A percentile compares a stretch with the other conserved stretches of the same genome.
These are phyloP conservation scores for Zophobas morio DNA, from an alignment of 1,140 invertebrate genomes.

Conservation along the genomic window DNA sequence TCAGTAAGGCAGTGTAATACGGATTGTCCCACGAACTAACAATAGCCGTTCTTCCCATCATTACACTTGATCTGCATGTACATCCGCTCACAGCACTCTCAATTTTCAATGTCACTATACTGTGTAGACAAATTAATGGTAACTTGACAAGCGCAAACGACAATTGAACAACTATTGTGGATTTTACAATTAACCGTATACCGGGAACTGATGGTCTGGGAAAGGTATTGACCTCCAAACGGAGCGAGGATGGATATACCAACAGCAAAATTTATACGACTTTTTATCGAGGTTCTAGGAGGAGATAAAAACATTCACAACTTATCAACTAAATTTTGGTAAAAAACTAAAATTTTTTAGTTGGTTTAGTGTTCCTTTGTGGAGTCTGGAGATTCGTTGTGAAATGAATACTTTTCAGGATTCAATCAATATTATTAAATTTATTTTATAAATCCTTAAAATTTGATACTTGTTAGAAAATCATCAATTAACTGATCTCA, in stretches of 20 bases:
- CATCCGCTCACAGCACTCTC: slow-evolving; percentile 65
- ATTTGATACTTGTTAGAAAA: too few species aligned
- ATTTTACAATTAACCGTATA: slow-evolving; percentile 42
- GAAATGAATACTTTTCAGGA: too few species aligned
- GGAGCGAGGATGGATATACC: not conserved
- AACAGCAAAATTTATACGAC: slow-evolving; percentile 17
- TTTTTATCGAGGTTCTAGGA: too few species aligned
- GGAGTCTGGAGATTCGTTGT: too few species aligned
- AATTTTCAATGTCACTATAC: slow-evolving; percentile 64
- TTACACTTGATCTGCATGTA: slow-evolving; percentile 67
- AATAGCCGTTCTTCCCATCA: slow-evolving; percentile 65
- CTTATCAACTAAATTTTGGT: too few species aligned
- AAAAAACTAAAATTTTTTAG: too few species aligned
- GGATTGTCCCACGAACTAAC: slow-evolving; percentile 63
- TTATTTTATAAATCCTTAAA: too few species aligned
- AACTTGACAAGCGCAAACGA: slow-evolving; percentile 52
- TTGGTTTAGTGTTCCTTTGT: too few species aligned
- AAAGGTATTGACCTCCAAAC: slow-evolving; percentile 38
- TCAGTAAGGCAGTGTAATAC: slow-evolving; percentile 66
- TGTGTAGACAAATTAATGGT: slow-evolving; percentile 54
- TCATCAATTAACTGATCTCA: too few species aligned
- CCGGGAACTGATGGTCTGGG: slow-evolving; percentile 44
- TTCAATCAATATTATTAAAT: too few species aligned
- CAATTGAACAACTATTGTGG: slow-evolving; percentile 52
- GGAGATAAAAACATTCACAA: too few species aligned